These are phyloP conservation scores for Vesta saturnalis DNA, from an alignment of 2,888 invertebrate genomes.

Conservation along the genomic window DNA sequence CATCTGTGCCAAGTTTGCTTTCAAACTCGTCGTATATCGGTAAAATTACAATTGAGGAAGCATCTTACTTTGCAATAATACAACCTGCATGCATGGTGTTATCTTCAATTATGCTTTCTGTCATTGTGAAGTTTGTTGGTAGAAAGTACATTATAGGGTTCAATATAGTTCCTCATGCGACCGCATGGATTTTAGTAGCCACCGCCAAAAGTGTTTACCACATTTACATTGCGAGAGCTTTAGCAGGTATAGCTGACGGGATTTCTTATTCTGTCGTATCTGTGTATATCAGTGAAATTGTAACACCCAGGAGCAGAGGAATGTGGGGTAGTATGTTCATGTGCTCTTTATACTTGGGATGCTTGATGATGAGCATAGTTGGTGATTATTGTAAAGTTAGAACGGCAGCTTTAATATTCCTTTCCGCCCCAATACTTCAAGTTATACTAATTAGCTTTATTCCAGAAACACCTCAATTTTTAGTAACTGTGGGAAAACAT, in stretches of 20 bases:
- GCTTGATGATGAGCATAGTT: slow-evolving; percentile 61
- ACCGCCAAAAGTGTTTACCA: slow-evolving; percentile 46
- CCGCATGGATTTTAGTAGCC: slow-evolving; percentile 48
- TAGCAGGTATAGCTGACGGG: slow-evolving; percentile 50
- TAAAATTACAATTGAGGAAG: slow-evolving; percentile 51
- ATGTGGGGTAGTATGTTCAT: slow-evolving; percentile 53
- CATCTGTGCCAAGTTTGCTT: slow-evolving; percentile 53
- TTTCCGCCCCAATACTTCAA: slow-evolving; percentile 67
- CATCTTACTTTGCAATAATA: slow-evolving; percentile 54
- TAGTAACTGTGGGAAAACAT: slow-evolving; percentile 47
- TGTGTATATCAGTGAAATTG: slow-evolving; percentile 53
- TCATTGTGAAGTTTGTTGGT: slow-evolving; percentile 51
- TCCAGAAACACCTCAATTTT: slow-evolving; percentile 66
- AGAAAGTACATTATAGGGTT: slow-evolving; percentile 51
- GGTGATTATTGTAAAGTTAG: slow-evolving; percentile 67
- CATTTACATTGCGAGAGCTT: slow-evolving; percentile 51
- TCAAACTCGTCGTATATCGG: slow-evolving; percentile 49
- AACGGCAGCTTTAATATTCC: slow-evolving; percentile 66
- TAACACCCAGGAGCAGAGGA: slow-evolving; percentile 51
- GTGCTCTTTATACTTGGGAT: slow-evolving; percentile 47
- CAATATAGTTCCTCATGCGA: slow-evolving; percentile 49
- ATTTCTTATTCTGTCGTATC: slow-evolving; percentile 49
- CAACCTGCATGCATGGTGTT: slow-evolving; percentile 48
- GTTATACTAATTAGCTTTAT: slow-evolving; percentile 67
- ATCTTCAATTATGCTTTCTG: slow-evolving; percentile 46